Percentiles rank a stretch among this genome's conserved stretches.
These are phyloP conservation scores for Aviceda subcristata DNA, from an alignment of 2,113 vertebrate genomes.

Conservation along the genomic window DNA sequence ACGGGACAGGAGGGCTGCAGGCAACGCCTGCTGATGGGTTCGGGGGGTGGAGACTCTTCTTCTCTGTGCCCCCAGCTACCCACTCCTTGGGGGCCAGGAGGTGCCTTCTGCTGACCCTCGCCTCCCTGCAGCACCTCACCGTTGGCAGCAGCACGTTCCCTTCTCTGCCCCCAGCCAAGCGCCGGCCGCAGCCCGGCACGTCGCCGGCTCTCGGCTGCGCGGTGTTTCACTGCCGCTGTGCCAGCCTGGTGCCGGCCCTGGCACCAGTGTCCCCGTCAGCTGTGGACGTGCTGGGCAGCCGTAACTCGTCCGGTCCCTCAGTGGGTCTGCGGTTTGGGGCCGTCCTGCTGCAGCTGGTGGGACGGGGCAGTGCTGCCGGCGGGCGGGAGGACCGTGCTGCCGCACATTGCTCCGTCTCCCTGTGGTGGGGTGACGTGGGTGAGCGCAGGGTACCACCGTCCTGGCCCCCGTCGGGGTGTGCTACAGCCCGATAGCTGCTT, in stretches of 20 bases:
- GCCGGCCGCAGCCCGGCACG: neutral
- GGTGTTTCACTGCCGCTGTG: no score
- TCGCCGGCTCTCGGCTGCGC: neutral
- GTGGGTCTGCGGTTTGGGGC: accelerated
- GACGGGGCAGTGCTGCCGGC: accelerated
- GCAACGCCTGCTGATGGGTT: accelerated
- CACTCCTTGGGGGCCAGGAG: neutral
- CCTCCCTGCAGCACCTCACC: neutral
- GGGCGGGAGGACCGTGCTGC: accelerated
- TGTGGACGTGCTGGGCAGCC: accelerated
- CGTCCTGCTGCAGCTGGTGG: accelerated
- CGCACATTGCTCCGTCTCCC: accelerated
- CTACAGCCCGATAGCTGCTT: no score
- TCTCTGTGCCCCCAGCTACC: neutral
- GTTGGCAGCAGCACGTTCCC: neutral
- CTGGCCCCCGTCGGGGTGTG: no score
- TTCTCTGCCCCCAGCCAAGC: neutral
- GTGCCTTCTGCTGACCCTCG: neutral
- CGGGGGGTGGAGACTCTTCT: neutral
- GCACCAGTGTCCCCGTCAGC: no score
- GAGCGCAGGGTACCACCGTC: accelerated
- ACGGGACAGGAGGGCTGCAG: neutral
- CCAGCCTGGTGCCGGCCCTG: neutral
- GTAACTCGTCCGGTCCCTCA: neutral
- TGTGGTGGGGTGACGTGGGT: accelerated